Conservation (phyloP, 2,113 vertebrate genomes). For the Eulemur macaco region DNA sequence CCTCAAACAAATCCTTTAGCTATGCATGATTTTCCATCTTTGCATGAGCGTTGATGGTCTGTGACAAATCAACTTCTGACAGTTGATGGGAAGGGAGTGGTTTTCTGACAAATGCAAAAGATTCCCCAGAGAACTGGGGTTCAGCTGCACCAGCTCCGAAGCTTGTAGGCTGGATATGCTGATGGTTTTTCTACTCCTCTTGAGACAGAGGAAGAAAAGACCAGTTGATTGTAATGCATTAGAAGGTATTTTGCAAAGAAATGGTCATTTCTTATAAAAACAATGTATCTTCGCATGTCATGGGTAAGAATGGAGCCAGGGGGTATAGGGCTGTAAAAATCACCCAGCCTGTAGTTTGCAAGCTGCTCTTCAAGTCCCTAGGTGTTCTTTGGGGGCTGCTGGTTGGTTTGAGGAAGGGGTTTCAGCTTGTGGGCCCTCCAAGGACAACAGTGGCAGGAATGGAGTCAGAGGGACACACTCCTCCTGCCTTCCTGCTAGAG, state of each 20-base stretch:
- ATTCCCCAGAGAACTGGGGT: neutral
- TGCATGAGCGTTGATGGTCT: conserved; percentile 29
- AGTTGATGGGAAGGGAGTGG: neutral
- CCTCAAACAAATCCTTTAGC: conserved; percentile 39
- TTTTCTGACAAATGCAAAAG: neutral
- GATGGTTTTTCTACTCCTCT: neutral
- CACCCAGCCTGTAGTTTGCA: neutral
- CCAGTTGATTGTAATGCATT: neutral
- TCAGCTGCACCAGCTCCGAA: neutral
- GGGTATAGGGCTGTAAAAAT: neutral
- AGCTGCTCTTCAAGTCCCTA: neutral
- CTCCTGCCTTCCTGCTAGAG: neutral
- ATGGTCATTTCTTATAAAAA: neutral
- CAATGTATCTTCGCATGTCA: neutral
- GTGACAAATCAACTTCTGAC: conserved; percentile 42
- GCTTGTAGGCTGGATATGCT: neutral
- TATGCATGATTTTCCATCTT: conserved; percentile 63
- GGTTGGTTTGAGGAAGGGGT: neutral
- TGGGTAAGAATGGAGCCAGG: neutral
- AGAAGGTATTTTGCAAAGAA: conserved; percentile 6
- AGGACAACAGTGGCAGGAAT: neutral
- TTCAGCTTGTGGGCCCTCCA: neutral
- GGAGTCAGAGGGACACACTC: neutral
- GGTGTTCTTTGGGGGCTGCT: neutral
- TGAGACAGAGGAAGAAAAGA: neutral